Base-by-base conservation (phyloP, 2,113 vertebrate species). In the Syngnathus typhle region DNA sequence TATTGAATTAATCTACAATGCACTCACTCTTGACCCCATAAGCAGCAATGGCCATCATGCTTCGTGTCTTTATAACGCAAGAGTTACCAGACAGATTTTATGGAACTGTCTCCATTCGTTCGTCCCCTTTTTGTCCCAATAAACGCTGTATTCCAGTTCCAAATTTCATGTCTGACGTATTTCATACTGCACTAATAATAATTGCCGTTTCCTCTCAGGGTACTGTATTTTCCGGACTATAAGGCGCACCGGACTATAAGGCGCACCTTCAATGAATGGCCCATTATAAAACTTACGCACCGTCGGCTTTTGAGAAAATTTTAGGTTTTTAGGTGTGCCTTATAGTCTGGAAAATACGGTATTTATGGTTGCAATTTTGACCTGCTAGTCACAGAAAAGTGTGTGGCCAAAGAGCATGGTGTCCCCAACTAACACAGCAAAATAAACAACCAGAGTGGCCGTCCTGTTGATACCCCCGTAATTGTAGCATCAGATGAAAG, bases 401-500 rank as follows among this genome's bases (percentile, higher is more conserved):
- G 71, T 51, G 3, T 1, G 52, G 66, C 41, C 66, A 23, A 66
- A 79, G 63, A 82, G 71, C 76, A 62, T 74, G 71, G 73, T 70
- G 69, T 80, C 66, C 73, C 79, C 70, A 73, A 72, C 27, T 74
- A 39, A 75, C 63, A 61, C 60, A 47, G 75, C 65, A 80, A 85
- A 84, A 72, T 77, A 83, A 84, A 82, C 73, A 82, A 73, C 64
- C 64, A 52, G 39, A 73, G 60, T 68, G 69, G 27, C 27, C 27
- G 27, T 32, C 66, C 51, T 23, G 21, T 59, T 66, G 60, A 71
- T 70, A 71, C 69, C 41, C 44, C 73, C 69, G 47, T 80, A 84
- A 86, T 83, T 75, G 73, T 67, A 67, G 77, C 66, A 85, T 86
- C 85, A 84, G 73, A 75, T 62, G 55, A 64, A 67, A 54, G 61